Evolutionary conservation across 2,797 vertebrate genomes (phyloP), one percentile per base, ranked within the genome.

Genomic region (Coranthus polyacanthus): DNA sequence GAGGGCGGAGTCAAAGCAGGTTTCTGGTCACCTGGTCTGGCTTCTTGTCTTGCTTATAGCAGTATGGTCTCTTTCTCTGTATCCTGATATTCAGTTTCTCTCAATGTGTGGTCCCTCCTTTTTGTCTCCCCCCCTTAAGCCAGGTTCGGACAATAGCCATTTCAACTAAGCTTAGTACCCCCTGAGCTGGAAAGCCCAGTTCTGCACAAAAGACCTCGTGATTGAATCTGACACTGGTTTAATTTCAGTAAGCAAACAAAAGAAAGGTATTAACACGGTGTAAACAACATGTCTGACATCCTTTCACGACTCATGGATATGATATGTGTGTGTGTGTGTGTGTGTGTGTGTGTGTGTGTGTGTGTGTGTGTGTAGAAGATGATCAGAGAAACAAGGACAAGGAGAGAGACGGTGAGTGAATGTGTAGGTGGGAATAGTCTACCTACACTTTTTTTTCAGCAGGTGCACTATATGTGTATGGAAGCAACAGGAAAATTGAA

Each of bases 171-270:
- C 47, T 72, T 77, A 57, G 50, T 44, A 58, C 53, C 57, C n/a
- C 21, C 50, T 21, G 56, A 75, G 65, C 72, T 54, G 34, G 44
- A 68, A 68, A 36, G 17, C 46, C 32, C 34, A 44, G 20, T 29
- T 61, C 50, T n/a, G 38, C 18, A 82, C 61, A 79, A 75, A 78
- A 65, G 52, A 43, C 24, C 59, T 64, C 36, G 36, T 9, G 21
- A 62, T 32, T 37, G 53, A 82, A 83, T 70, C 65, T 67, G 81
- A 88, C 49, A 76, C 75, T 47, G 57, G 67, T 62, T 75, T 72
- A 69, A 80, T 38, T 67, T 70, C 70, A 53, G 61, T n/a, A 18
- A 49, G 21, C 18, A 13, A 54, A 86, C 75, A 87, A 83, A 79
- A 52, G 60, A 34, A 63, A 36, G 68, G 61, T 36, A 57, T 66